phyloP scores from a whole-genome alignment of 2,888 invertebrate species.

The Drepana falcataria region DNA sequence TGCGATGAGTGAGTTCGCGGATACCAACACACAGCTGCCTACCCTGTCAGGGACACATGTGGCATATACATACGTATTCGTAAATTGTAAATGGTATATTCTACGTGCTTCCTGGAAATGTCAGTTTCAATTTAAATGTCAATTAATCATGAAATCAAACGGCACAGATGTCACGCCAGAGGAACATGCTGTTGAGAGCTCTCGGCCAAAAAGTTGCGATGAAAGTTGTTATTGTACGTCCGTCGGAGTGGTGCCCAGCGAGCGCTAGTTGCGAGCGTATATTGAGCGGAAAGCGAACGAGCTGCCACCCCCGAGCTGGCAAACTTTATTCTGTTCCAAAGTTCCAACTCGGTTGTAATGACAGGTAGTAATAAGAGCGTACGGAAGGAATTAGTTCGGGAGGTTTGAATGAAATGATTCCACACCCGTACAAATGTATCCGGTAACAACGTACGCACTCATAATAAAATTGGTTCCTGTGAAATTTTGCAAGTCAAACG shows the following conservation, averaged over 20 bases:
- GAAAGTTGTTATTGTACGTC: constrained; percentile 40
- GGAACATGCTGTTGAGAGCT: constrained; percentile 27
- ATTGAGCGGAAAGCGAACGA: constrained; percentile 48
- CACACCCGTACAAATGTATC: constrained; percentile 5
- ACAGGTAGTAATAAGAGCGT: constrained; percentile 14
- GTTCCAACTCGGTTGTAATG: constrained; percentile 27
- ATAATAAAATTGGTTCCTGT: constrained; percentile 24
- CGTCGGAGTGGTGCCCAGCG: constrained; percentile 23
- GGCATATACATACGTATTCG: too few species aligned
- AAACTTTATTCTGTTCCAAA: constrained; percentile 41
- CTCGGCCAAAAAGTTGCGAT: constrained; percentile 43
- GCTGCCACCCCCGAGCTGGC: constrained; percentile 23
- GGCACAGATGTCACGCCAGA: constrained; percentile 17
- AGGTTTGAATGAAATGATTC: constrained; percentile 14
- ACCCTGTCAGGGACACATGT: too few species aligned
- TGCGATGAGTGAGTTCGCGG: too few species aligned
- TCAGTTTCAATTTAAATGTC: constrained; percentile 9
- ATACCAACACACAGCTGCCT: too few species aligned
- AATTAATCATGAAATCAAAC: constrained; percentile 10
- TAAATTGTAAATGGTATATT: too few species aligned
- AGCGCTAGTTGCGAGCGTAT: constrained; percentile 36
- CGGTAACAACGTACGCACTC: constrained; percentile 10
- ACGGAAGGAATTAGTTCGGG: constrained; percentile 13
- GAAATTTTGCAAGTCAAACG: constrained; percentile 38
- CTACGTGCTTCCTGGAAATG: neutral